Evolutionary conservation across 2,797 vertebrate genomes (phyloP), one percentile per base, ranked within the genome.

Genomic region (Saxicola maurus): DNA sequence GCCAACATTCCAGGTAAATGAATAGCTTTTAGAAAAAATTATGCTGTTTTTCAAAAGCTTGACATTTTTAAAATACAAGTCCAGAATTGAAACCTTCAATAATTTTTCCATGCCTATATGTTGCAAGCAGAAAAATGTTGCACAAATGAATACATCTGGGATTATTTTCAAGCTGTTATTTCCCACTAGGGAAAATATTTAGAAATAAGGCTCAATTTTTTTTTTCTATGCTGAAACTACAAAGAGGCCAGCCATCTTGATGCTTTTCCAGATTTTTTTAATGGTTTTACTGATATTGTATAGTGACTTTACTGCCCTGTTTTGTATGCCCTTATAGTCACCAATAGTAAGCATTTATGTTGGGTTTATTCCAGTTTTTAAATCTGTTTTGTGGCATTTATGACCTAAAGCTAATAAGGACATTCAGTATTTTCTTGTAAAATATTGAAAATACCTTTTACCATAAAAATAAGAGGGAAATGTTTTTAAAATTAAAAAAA

Each of bases 111-210:
- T 96, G 94, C 97, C 92, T 97, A 96, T 97, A 97, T 95, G 96
- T 96, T 97, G 94, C 91, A 96, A 95, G 95, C 93, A 97, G 96
- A 96, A 97, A 97, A 97, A 95, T 94, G 86, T 94, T 97, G 91
- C 96, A 96, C 96, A 98, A 98, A 97, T 96, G 96, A 97, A 98
- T 97, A 97, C 97, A 97, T 98, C 97, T 98, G 97, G 97, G 97
- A 97, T 97, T 98, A 97, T 98, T 98, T 98, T 97, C 96, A 97
- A 97, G 94, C 91, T 95, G 95, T 98, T 97, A 98, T 97, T 97
- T 96, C 96, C 96, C 97, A 98, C 97, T 95, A 97, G 97, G 97
- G 97, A 97, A 97, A 97, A 97, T 97, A 97, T 97, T 97, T 96
- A 96, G 96, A 97, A 97, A 97, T 96, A 96, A 96, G 91, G 73